These are phyloP conservation scores for Dipodomys merriami DNA, from an alignment of 2,113 vertebrate genomes.

Conservation along the genomic window DNA sequence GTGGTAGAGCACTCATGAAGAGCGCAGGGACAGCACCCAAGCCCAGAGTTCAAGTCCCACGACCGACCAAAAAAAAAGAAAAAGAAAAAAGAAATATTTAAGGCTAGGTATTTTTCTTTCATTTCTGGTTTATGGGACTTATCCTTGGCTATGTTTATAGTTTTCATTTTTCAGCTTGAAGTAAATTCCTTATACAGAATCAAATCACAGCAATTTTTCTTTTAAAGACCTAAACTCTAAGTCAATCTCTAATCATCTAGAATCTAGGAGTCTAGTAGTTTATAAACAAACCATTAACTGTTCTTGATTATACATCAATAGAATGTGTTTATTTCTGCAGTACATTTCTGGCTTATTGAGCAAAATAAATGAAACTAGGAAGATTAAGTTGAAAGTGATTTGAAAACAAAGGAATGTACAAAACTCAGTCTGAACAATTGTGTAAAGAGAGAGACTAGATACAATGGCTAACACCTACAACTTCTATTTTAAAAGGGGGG, in stretches of 20 bases:
- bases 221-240: constrained; percentile 34
- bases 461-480: no score
- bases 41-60: no score
- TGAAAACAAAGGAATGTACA: constrained; percentile 14
- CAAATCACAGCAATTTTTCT: constrained; percentile 44
- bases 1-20: no score
- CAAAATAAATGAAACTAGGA: constrained; percentile 46
- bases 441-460: background rate
- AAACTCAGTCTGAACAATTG: constrained; percentile 9
- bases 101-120: background rate
- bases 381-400: background rate
- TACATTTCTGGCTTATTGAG: constrained; percentile 9
- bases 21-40: no score
- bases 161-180: background rate
- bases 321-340: constrained; percentile 53
- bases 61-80: no score
- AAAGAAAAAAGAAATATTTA: background rate
- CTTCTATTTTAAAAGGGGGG: no score
- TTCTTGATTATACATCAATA: constrained; percentile 63
- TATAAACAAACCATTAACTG: constrained; percentile 66
- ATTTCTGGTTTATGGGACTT: constrained; percentile 25
- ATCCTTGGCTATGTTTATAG: background rate
- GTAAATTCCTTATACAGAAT: constrained; percentile 27
- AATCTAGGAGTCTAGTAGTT: constrained; percentile 43
- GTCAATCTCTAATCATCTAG: constrained; percentile 36